A percentile compares a stretch with the other conserved stretches of the same genome.
Conservation (phyloP, 2,888 invertebrate genomes). For the Tetrapedia diversipes region DNA sequence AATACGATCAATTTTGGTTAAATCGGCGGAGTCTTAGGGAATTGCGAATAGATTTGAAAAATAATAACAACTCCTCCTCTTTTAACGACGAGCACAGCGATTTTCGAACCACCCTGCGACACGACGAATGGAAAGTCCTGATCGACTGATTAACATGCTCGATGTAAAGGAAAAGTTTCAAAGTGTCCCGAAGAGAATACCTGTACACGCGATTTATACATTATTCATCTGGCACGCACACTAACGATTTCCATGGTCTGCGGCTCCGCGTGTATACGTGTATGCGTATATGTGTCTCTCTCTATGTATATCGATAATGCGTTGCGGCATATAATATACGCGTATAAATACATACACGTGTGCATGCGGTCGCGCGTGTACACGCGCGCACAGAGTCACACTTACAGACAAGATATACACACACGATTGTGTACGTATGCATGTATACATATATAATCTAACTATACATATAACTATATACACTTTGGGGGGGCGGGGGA, state of each 20-base stretch:
- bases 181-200: slow-evolving; percentile 13
- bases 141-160: slow-evolving; percentile 3
- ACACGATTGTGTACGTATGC: slow-evolving; percentile 61
- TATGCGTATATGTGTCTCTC: slow-evolving; percentile 37
- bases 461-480: slow-evolving; percentile 83
- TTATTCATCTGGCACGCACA: slow-evolving; percentile 36
- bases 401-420: slow-evolving; percentile 54
- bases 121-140: neutral
- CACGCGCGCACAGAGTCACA: slow-evolving; percentile 45
- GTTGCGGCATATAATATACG: slow-evolving; percentile 25
- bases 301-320: slow-evolving; percentile 34
- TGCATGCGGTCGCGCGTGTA: slow-evolving; percentile 32
- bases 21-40: too few relatives aligned
- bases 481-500: slow-evolving; percentile 66
- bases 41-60: neutral
- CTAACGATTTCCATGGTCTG: slow-evolving; percentile 18
- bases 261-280: slow-evolving; percentile 42
- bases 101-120: neutral
- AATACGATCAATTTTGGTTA: too few relatives aligned
- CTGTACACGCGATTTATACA: slow-evolving; percentile 13
- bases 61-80: neutral
- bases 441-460: slow-evolving; percentile 78
- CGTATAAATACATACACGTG: slow-evolving; percentile 42
- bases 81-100: neutral
- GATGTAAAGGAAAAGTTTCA: slow-evolving; percentile 4